A percentile compares a stretch with the other conserved stretches of the same genome.
phyloP scores from a whole-genome alignment of 2,113 vertebrate genomes.

The Lichenostomus cassidix region DNA sequence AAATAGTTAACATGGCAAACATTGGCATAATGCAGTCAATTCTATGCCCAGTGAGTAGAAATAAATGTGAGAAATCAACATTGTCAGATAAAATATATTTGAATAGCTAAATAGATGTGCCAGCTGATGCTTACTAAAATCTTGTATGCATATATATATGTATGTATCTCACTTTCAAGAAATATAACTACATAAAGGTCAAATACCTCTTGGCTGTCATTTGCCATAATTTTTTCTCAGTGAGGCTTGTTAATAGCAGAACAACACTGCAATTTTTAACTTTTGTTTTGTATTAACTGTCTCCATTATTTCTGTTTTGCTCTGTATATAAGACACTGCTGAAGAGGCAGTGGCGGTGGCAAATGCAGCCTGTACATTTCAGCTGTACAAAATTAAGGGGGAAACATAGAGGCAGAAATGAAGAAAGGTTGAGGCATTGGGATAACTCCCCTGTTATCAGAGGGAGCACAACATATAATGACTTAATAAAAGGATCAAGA shows the following conservation, averaged over 20 bases:
- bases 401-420: neutral
- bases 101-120: constrained; percentile 54
- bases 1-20: constrained; percentile 70
- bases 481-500: neutral
- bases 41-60: constrained; percentile 65
- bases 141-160: neutral
- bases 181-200: neutral
- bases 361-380: neutral
- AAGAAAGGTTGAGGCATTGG: neutral
- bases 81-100: constrained; percentile 50
- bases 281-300: neutral
- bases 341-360: neutral
- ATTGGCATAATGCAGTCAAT: constrained; percentile 61
- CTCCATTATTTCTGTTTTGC: neutral
- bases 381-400: neutral
- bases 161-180: neutral
- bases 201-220: neutral
- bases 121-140: constrained; percentile 24
- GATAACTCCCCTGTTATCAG: neutral
- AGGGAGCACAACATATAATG: neutral
- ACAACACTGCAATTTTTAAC: neutral
- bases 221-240: neutral
- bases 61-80: constrained; percentile 72
- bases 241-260: neutral
- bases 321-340: neutral